Evolutionary conservation across 2,113 vertebrate genomes (phyloP).

Genomic region (Brachionichthys hirsutus): DNA sequence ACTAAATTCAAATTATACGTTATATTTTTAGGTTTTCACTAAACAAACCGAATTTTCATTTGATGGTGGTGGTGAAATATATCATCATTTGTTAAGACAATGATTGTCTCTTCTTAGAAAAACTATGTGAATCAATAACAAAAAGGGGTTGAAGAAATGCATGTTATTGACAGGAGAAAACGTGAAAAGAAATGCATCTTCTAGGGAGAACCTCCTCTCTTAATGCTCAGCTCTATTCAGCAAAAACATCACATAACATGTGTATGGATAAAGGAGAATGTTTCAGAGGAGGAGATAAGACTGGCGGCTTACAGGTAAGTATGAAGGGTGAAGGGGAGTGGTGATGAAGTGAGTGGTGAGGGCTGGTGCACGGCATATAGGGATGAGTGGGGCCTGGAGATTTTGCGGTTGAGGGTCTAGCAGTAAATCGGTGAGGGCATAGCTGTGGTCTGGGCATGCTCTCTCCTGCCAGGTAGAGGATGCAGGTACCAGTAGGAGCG

Average conservation of each 20-base stretch:
- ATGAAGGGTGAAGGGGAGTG: constrained; percentile 19
- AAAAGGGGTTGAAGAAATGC: not conserved
- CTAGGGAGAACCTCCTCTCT: constrained; percentile 12
- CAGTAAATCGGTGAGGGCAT: constrained; percentile 54
- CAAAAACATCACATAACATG: constrained; percentile 16
- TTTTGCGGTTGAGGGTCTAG: constrained; percentile 32
- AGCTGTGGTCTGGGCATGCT: constrained; percentile 66
- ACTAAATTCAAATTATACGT: not conserved
- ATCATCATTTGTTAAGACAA: too few species aligned
- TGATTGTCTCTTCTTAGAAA: too few species aligned
- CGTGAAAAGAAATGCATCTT: not conserved
- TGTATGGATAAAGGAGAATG: constrained; percentile 2
- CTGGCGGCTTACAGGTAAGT: not conserved
- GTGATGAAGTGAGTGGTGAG: constrained; percentile 7
- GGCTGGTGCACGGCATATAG: constrained; percentile 7
- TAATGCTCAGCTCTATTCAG: constrained; percentile 3
- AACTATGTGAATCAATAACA: not conserved
- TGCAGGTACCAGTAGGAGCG: constrained; percentile 67
- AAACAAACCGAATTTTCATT: too few species aligned
- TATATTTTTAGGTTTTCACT: too few species aligned
- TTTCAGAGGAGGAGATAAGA: constrained; percentile 9
- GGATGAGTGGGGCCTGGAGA: not conserved
- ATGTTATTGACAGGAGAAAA: not conserved
- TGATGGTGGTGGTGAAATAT: too few species aligned
- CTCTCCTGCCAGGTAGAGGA: constrained; percentile 57